Conservation (phyloP, 2,113 vertebrate species). For the Athene noctua region DNA sequence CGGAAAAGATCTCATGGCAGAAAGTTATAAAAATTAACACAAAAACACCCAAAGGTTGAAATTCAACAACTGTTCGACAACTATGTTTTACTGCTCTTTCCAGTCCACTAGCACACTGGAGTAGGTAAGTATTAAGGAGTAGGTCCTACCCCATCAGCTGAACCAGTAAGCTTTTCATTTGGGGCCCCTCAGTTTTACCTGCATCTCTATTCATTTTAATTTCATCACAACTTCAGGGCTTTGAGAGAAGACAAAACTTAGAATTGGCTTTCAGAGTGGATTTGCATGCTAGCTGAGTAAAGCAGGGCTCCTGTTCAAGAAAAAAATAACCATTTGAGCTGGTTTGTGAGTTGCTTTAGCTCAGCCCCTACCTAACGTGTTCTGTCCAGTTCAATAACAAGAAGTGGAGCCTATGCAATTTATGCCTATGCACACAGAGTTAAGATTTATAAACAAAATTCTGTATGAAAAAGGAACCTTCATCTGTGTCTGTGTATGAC, state of each 20-base stretch:
- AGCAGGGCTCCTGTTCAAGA: not conserved
- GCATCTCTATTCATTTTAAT: not conserved
- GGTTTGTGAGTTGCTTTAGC: not conserved
- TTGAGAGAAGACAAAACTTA: not conserved
- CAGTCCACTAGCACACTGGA: not conserved
- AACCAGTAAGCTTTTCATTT: not conserved
- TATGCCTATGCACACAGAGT: not conserved
- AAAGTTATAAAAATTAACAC: not conserved
- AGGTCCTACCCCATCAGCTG: not conserved
- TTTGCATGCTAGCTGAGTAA: not conserved
- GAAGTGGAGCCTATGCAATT: not conserved
- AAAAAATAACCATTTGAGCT: not conserved
- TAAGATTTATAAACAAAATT: not conserved
- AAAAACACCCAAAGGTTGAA: not conserved
- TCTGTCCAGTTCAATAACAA: not conserved
- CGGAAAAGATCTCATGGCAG: accelerated
- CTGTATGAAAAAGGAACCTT: not conserved
- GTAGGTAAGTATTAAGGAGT: not conserved
- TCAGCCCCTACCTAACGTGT: not conserved
- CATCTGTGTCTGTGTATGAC: not conserved
- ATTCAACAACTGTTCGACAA: not conserved
- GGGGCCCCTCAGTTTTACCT: not conserved
- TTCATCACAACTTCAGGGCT: not conserved
- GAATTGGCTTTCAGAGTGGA: not conserved
- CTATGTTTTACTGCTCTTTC: not conserved